These are phyloP conservation scores for Bombus balteatus DNA, from an alignment of 1,140 invertebrate species.

Conservation along the genomic window DNA sequence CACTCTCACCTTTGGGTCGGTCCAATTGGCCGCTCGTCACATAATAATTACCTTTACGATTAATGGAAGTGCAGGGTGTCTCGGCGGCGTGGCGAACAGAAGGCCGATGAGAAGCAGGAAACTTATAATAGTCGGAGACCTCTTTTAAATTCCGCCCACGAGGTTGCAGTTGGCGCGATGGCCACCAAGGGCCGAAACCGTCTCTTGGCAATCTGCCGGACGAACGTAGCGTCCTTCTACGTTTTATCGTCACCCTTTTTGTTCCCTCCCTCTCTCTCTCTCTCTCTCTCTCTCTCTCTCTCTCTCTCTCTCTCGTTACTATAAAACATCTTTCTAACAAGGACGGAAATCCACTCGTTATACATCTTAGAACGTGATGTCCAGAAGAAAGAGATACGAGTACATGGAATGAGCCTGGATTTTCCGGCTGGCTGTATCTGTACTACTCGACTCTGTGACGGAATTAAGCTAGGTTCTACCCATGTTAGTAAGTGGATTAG, in stretches of 20 bases:
- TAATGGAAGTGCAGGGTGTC: constrained; percentile 46
- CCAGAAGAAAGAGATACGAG: constrained; percentile 15
- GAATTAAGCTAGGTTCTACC: constrained; percentile 10
- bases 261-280: neutral
- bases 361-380: constrained; percentile 44
- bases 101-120: constrained; percentile 52
- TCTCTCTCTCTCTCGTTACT: constrained; percentile 20
- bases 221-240: constrained; percentile 49
- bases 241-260: constrained; percentile 39
- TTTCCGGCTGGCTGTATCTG: neutral
- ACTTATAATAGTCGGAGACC: constrained; percentile 53
- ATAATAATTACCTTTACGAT: constrained; percentile 59
- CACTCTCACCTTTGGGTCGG: constrained; percentile 26
- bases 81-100: neutral
- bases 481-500: constrained; percentile 15
- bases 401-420: neutral
- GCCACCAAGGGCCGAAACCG: constrained; percentile 63
- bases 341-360: constrained; percentile 55
- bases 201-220: constrained; percentile 74
- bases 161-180: constrained; percentile 64
- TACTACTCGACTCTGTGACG: neutral
- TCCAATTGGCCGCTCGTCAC: constrained; percentile 45
- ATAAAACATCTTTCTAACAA: constrained; percentile 47
- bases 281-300: neutral
- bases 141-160: constrained; percentile 71